Evolutionary conservation across 2,888 invertebrate genomes (phyloP).

Genomic region (Carabus problematicus): DNA sequence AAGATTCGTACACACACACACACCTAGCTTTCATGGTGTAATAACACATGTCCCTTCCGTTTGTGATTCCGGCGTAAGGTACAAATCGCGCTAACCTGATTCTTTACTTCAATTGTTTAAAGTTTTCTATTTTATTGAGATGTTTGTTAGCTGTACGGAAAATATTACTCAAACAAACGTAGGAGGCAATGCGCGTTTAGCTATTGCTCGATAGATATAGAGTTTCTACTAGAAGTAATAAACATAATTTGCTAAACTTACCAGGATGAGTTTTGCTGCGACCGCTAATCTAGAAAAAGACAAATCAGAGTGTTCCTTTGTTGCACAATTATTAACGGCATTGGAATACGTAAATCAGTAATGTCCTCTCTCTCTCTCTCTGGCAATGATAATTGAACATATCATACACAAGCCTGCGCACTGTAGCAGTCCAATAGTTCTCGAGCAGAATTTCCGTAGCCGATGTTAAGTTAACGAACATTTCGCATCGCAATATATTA

Average conservation of each 20-base stretch:
- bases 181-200: too few relatives aligned
- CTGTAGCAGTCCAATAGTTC: too few relatives aligned
- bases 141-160: constrained; percentile 27
- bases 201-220: background rate
- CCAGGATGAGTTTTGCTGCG: background rate
- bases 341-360: too few relatives aligned
- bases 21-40: background rate
- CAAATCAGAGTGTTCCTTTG: background rate
- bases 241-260: constrained; percentile 9
- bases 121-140: constrained; percentile 26
- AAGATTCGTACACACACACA: constrained; percentile 5
- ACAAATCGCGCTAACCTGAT: constrained; percentile 15
- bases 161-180: constrained; percentile 13
- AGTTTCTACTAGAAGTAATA: background rate
- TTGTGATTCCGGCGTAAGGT: constrained; percentile 1
- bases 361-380: too few relatives aligned
- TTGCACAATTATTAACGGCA: background rate
- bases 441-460: too few relatives aligned
- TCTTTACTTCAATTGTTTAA: constrained; percentile 17
- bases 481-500: constrained; percentile 15
- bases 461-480: background rate
- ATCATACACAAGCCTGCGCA: background rate
- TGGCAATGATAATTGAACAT: too few relatives aligned
- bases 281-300: background rate
- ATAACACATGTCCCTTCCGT: constrained; percentile 3